These are phyloP conservation scores for Netelia melanura DNA, from an alignment of 2,888 invertebrate genomes.

Conservation along the genomic window DNA sequence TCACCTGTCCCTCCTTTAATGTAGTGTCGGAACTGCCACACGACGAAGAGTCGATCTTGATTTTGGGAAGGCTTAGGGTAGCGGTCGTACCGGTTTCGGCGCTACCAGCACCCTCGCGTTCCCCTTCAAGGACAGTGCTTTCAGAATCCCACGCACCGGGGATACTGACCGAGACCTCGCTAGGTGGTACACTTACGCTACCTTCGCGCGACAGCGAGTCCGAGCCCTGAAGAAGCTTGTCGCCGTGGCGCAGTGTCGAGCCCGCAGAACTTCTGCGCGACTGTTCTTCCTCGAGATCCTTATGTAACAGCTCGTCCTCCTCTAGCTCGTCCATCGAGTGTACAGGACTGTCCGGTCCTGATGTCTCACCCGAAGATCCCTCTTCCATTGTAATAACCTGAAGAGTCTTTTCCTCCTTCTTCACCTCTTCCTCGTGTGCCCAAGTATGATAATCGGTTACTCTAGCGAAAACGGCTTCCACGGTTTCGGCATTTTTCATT, in stretches of 20 bases:
- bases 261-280: slow-evolving; percentile 84
- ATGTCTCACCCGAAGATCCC: slow-evolving; percentile 93
- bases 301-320: slow-evolving; percentile 86
- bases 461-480: slow-evolving; percentile 84
- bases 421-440: slow-evolving; percentile 83
- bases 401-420: slow-evolving; percentile 78
- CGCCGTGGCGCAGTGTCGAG: slow-evolving; percentile 81
- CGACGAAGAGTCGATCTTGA: slow-evolving; percentile 85
- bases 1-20: slow-evolving; percentile 83
- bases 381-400: slow-evolving; percentile 84
- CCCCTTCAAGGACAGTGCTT: slow-evolving; percentile 82
- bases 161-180: slow-evolving; percentile 83
- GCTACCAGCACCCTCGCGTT: slow-evolving; percentile 80
- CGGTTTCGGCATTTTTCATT: slow-evolving; percentile 81
- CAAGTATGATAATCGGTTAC: slow-evolving; percentile 86
- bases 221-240: slow-evolving; percentile 81
- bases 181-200: slow-evolving; percentile 84
- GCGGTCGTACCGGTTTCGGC: slow-evolving; percentile 81
- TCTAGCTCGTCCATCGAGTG: slow-evolving; percentile 91
- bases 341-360: slow-evolving; percentile 94
- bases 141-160: slow-evolving; percentile 84
- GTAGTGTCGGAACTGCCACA: slow-evolving; percentile 81
- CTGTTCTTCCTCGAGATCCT: slow-evolving; percentile 85
- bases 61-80: slow-evolving; percentile 85
- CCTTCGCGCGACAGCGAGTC: slow-evolving; percentile 83